Percentiles rank a stretch among this genome's conserved stretches.
phyloP scores from a whole-genome alignment of 2,888 invertebrate genomes.

The Drosophila yooni region DNA sequence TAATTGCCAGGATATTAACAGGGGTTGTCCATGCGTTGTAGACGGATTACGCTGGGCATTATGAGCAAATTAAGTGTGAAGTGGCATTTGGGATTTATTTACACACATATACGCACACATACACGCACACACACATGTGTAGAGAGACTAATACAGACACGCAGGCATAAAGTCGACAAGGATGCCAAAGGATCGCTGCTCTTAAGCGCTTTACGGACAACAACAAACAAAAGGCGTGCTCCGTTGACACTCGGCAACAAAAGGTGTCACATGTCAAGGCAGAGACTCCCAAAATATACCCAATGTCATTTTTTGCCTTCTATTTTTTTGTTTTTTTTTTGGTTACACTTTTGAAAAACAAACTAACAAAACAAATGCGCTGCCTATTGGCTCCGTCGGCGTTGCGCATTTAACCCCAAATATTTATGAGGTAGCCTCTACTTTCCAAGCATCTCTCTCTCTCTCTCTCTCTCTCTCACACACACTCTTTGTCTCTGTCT shows the following conservation, averaged over 20 bases:
- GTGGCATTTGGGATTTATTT: constrained; percentile 77
- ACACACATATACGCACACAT: constrained; percentile 30
- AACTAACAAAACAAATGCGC: constrained; percentile 48
- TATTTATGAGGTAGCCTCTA: constrained; percentile 1
- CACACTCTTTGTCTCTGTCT: not conserved
- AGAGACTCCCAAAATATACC: constrained; percentile 30
- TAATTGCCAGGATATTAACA: constrained; percentile 77
- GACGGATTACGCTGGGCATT: constrained; percentile 80
- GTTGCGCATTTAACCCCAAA: constrained; percentile 52
- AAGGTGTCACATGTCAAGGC: constrained; percentile 83
- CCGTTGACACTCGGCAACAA: constrained; percentile 67
- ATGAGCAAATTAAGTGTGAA: constrained; percentile 83
- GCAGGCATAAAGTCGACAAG: constrained; percentile 41
- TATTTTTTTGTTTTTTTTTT: not conserved
- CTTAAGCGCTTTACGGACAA: constrained; percentile 54
- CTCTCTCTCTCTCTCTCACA: not conserved
- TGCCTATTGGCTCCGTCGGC: constrained; percentile 39
- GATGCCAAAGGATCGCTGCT: constrained; percentile 41
- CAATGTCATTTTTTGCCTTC: constrained; percentile 5
- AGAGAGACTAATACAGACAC: constrained; percentile 4
- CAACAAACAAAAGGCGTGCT: constrained; percentile 45
- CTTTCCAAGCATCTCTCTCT: constrained; percentile 16
- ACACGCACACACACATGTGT: not conserved
- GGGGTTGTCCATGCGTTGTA: constrained; percentile 43
- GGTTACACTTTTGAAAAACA: constrained; percentile 27